phyloP scores from a whole-genome alignment of 2,888 invertebrate species.

The Lottia scabra region DNA sequence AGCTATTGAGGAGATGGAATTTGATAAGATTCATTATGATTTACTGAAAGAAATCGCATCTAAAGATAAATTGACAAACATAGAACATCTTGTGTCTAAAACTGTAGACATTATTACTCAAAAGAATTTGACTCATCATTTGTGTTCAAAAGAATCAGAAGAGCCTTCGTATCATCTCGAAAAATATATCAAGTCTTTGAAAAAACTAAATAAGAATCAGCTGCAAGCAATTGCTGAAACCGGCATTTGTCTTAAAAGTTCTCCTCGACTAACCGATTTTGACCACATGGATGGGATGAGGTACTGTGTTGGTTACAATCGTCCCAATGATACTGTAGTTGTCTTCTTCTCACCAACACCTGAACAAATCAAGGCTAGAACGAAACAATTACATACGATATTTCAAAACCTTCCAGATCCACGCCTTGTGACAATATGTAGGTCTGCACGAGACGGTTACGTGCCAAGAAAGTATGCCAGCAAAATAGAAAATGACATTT shows the following conservation, averaged over 20 bases:
- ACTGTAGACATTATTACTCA: background rate
- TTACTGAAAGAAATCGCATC: background rate
- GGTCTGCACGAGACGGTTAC: conserved; percentile 11
- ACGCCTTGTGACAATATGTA: conserved; percentile 10
- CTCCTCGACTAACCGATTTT: background rate
- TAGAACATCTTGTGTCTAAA: background rate
- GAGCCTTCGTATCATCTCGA: background rate
- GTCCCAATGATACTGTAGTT: background rate
- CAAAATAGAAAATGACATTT: conserved; percentile 8
- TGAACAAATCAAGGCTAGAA: background rate
- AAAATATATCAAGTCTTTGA: background rate
- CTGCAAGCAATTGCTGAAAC: background rate
- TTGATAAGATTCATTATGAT: background rate
- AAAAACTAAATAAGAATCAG: background rate
- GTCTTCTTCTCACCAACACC: background rate
- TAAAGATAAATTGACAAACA: background rate
- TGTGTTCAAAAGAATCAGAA: background rate
- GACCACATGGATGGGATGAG: background rate
- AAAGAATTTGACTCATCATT: background rate
- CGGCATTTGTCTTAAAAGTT: background rate
- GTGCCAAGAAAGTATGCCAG: background rate
- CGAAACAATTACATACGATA: background rate
- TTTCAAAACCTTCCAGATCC: background rate
- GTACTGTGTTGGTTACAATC: background rate
- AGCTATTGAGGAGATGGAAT: background rate